Conservation (phyloP, 2,797 vertebrate genomes). For the Enteromius treurensis region DNA sequence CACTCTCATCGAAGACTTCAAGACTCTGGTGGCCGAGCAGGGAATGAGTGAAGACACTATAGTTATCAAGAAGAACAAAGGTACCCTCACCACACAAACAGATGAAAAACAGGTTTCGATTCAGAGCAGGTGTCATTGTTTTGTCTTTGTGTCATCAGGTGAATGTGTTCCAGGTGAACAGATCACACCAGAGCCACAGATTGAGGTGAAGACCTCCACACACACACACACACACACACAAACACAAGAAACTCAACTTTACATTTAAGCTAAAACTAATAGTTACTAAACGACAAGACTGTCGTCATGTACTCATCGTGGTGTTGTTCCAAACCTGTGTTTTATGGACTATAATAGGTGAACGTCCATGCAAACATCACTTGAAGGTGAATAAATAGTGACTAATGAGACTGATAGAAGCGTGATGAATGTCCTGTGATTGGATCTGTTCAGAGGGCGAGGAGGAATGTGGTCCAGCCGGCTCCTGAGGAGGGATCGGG, state of each 20-base stretch:
- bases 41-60: slow-evolving; percentile 77
- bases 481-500: slow-evolving; percentile 76
- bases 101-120: background rate
- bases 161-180: slow-evolving; percentile 84
- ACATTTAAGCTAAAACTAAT: background rate
- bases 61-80: slow-evolving; percentile 78
- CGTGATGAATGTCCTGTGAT: background rate
- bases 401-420: background rate
- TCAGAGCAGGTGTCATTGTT: background rate
- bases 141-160: slow-evolving; percentile 70
- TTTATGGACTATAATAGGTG: background rate
- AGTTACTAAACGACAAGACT: background rate
- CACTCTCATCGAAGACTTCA: slow-evolving; percentile 82
- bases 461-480: slow-evolving; percentile 65
- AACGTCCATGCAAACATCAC: too few relatives aligned
- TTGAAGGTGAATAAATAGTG: too few relatives aligned
- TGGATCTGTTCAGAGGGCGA: slow-evolving; percentile 64
- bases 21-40: slow-evolving; percentile 76
- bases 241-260: background rate
- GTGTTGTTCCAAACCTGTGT: background rate
- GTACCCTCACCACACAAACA: slow-evolving; percentile 65
- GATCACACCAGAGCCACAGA: slow-evolving; percentile 40
- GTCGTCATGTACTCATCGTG: background rate
- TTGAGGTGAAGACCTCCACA: slow-evolving; percentile 62
- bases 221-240: background rate